Conservation (phyloP, 2,888 invertebrate species). For the Campopleginae sp. region DNA sequence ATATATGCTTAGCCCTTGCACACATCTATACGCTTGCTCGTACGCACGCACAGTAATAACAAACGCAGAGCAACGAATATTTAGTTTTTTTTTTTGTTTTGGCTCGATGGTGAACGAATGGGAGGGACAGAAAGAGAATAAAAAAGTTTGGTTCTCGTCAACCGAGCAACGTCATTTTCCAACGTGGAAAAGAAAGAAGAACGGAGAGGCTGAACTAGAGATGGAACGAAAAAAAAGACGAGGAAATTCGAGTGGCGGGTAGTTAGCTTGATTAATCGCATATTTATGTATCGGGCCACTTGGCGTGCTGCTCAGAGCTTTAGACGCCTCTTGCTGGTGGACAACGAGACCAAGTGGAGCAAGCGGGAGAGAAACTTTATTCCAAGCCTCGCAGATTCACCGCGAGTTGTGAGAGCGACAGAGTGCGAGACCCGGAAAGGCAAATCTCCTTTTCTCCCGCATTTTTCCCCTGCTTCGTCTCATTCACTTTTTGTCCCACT, state of each 20-base stretch:
- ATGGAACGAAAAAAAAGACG: slow-evolving; percentile 49
- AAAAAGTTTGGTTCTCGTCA: slow-evolving; percentile 55
- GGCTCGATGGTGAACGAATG: slow-evolving; percentile 15
- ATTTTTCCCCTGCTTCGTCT: slow-evolving; percentile 56
- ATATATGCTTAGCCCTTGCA: slow-evolving; percentile 1
- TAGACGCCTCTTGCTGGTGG: slow-evolving; percentile 67
- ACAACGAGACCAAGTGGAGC: slow-evolving; percentile 38
- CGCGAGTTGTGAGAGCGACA: slow-evolving; percentile 29
- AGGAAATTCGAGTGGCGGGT: slow-evolving; percentile 74
- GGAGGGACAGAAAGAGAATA: slow-evolving; percentile 30
- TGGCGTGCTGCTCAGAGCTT: slow-evolving; percentile 75
- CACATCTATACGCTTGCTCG: background rate
- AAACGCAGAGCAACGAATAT: slow-evolving; percentile 21
- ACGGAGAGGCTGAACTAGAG: slow-evolving; percentile 41
- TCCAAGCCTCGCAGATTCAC: slow-evolving; percentile 52
- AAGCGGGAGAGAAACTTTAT: slow-evolving; percentile 56
- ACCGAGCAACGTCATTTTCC: slow-evolving; percentile 45
- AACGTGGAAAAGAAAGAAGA: slow-evolving; percentile 57
- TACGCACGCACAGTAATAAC: slow-evolving; percentile 19
- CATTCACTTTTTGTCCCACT: slow-evolving; percentile 66
- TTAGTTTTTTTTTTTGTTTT: slow-evolving; percentile 54
- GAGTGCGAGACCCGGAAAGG: slow-evolving; percentile 26
- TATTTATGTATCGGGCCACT: slow-evolving; percentile 82
- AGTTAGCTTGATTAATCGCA: slow-evolving; percentile 82
- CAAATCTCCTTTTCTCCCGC: slow-evolving; percentile 46